Conservation (phyloP, 2,113 vertebrate genomes). For the Xenopus laevis region DNA sequence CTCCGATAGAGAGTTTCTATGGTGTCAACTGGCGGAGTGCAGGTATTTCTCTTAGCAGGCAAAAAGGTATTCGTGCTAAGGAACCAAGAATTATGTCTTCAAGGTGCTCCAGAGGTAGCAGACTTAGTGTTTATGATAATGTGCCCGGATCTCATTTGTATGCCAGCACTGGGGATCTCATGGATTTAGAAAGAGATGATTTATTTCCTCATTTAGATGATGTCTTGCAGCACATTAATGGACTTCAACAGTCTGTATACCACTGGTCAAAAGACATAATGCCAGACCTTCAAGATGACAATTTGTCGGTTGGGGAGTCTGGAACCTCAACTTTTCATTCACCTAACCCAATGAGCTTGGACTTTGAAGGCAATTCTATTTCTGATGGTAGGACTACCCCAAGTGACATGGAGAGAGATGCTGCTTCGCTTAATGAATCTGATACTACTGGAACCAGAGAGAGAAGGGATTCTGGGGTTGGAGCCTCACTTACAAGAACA, state of each 20-base stretch:
- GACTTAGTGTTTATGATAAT: conserved; percentile 79
- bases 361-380: conserved; percentile 87
- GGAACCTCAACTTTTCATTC: conserved; percentile 58
- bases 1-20: conserved; percentile 62
- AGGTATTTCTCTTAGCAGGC: conserved; percentile 67
- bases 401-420: conserved; percentile 80
- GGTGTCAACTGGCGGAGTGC: conserved; percentile 77
- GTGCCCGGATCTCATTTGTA: conserved; percentile 93
- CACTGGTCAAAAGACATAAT: conserved; percentile 85
- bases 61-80: conserved; percentile 57
- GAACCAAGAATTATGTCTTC: conserved; percentile 68
- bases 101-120: conserved; percentile 71
- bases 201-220: conserved; percentile 89
- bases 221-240: conserved; percentile 87
- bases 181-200: conserved; percentile 88
- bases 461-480: conserved; percentile 91
- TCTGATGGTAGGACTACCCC: conserved; percentile 80
- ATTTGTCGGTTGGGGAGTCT: conserved; percentile 45
- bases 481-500: conserved; percentile 89
- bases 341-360: conserved; percentile 75
- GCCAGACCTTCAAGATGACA: conserved; percentile 62
- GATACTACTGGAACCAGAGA: conserved; percentile 79
- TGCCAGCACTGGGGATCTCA: conserved; percentile 90
- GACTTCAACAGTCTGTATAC: conserved; percentile 85
- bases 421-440: conserved; percentile 76